Conservation (phyloP, 2,797 vertebrate genomes). For the Lagorchestes hirsutus region DNA sequence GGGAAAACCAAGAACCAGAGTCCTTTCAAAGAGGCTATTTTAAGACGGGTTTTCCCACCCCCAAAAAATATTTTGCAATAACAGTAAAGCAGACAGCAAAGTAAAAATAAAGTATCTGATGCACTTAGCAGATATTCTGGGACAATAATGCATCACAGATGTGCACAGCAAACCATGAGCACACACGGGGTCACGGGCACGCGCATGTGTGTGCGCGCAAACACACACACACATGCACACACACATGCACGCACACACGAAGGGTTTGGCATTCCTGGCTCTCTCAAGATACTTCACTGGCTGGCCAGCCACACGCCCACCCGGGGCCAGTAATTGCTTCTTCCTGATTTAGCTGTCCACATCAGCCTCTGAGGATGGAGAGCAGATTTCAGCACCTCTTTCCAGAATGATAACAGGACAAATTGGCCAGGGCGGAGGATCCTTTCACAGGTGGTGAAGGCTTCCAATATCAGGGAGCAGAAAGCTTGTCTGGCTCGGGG, state of each 20-base stretch:
- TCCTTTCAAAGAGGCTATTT: constrained; percentile 57
- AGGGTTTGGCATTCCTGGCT: constrained; percentile 82
- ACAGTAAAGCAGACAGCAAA: constrained; percentile 85
- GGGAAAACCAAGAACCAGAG: constrained; percentile 46
- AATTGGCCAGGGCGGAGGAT: constrained; percentile 84
- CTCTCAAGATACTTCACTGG: constrained; percentile 54
- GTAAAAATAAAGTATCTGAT: constrained; percentile 84
- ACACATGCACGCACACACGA: neutral
- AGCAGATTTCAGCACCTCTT: constrained; percentile 73
- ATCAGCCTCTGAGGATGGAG: constrained; percentile 48
- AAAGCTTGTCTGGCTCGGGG: constrained; percentile 49
- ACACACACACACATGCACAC: too few species aligned
- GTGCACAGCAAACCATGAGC: constrained; percentile 85
- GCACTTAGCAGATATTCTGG: constrained; percentile 85
- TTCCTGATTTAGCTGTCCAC: constrained; percentile 31
- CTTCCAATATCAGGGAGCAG: constrained; percentile 65
- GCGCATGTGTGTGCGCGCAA: neutral
- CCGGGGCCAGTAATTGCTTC: constrained; percentile 37
- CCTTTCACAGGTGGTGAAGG: constrained; percentile 85
- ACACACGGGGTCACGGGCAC: constrained; percentile 68
- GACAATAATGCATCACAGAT: constrained; percentile 87
- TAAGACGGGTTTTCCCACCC: constrained; percentile 68
- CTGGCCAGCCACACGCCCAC: constrained; percentile 42
- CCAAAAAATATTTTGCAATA: constrained; percentile 77
- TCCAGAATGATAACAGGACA: constrained; percentile 86